These are phyloP conservation scores for Hoplodrina blanda DNA, from an alignment of 2,888 invertebrate genomes.

Conservation along the genomic window DNA sequence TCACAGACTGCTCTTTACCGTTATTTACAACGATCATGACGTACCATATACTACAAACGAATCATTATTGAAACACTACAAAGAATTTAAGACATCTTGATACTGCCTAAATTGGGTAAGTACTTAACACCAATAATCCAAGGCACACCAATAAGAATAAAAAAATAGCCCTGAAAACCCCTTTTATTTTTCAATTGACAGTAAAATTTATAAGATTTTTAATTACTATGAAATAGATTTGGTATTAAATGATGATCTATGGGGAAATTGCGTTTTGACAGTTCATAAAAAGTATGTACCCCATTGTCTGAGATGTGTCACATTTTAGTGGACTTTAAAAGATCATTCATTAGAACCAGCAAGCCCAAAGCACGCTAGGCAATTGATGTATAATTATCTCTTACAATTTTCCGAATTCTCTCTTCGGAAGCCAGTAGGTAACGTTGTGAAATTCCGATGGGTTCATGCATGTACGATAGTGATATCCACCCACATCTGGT, in stretches of 20 bases:
- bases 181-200: too few species aligned
- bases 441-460: slow-evolving; percentile 32
- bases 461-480: slow-evolving; percentile 27
- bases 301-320: too few species aligned
- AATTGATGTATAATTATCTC: not conserved
- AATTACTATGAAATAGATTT: too few species aligned
- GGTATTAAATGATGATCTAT: too few species aligned
- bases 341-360: not conserved
- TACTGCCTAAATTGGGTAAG: too few species aligned
- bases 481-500: slow-evolving; percentile 45
- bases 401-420: not conserved
- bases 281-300: too few species aligned
- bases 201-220: too few species aligned
- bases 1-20: slow-evolving; percentile 69
- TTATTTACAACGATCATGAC: slow-evolving; percentile 45
- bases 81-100: not conserved
- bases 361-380: not conserved
- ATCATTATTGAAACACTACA: not conserved
- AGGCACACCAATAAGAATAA: too few species aligned
- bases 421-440: not conserved
- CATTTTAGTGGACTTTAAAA: not conserved
- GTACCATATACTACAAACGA: slow-evolving; percentile 11
- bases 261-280: too few species aligned
- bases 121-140: too few species aligned
- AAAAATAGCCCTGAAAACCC: too few species aligned